These are phyloP conservation scores for Paracanthobrama guichenoti DNA, from an alignment of 2,113 vertebrate genomes.

Conservation along the genomic window DNA sequence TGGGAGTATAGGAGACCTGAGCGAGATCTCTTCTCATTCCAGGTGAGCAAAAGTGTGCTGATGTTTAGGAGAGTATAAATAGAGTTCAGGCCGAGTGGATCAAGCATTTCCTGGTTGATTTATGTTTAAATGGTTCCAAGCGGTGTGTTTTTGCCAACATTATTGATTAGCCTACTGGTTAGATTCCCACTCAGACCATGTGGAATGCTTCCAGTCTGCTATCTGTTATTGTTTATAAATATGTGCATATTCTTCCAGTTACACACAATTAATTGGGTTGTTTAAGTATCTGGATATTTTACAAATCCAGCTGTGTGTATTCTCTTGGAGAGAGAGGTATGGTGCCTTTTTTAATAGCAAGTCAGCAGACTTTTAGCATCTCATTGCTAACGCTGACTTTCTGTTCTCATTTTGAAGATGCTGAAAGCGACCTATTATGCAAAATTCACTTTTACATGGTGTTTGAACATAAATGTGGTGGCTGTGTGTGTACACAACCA, in stretches of 20 bases:
- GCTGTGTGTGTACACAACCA: no score
- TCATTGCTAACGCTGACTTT: not conserved
- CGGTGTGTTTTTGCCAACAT: not conserved
- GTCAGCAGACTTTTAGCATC: not conserved
- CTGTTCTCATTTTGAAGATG: not conserved
- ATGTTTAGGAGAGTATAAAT: not conserved
- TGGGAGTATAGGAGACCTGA: slow-evolving; percentile 89
- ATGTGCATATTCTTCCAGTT: slow-evolving; percentile 6
- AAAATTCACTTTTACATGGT: no score
- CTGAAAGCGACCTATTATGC: not conserved
- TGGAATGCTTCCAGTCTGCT: not conserved
- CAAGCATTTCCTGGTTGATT: not conserved
- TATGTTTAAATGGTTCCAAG: not conserved
- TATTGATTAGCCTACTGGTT: not conserved
- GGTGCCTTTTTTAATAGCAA: not conserved
- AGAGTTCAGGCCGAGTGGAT: not conserved
- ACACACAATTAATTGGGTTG: not conserved
- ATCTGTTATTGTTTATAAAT: slow-evolving; percentile 4
- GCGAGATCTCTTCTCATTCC: slow-evolving; percentile 90
- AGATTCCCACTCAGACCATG: not conserved
- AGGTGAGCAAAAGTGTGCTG: slow-evolving; percentile 73
- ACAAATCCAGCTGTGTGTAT: slow-evolving; percentile 8
- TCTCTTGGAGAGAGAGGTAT: not conserved
- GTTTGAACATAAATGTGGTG: no score
- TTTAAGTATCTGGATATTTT: not conserved